Base-by-base conservation (phyloP, 2,113 vertebrate genomes). In the Solea senegalensis region DNA sequence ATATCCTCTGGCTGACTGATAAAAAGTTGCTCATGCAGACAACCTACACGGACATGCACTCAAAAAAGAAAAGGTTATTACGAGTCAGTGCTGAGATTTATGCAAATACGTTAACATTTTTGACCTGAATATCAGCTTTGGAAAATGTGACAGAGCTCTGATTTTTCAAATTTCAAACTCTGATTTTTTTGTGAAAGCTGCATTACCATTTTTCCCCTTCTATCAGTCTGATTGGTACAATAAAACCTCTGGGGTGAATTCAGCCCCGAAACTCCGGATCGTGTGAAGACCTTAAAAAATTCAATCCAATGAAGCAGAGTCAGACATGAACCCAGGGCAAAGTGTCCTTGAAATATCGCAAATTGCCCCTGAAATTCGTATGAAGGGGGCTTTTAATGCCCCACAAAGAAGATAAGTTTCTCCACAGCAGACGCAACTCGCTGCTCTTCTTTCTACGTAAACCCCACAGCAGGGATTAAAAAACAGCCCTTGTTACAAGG, bases 101-200 rank as follows among this genome's bases (percentile, higher is more conserved):
- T 80, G 59, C 67, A 77, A 79, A 87, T 52, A 57, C 16, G 69
- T 49, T 44, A 57, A 77, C 45, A 61, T 72, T 63, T 67, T 63
- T 67, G 67, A 64, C 49, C 61, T 52, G 50, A 54, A 60, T 84
- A 67, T 67, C 48, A 39, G 6, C 39, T 63, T 16, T 5, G 54
- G 41, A 71, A 74, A 74, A 61, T 41, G 16, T 46, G 70, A 73
- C 16, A 1, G 49, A 69, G 58, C 45, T 26, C 45, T 48, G 4
- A 34, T 48, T 60, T 59, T 57, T 67, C 13, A 63, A 15, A 9
- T n/a, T n/a, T n/a, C n/a, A n/a, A n/a, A n/a, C n/a, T n/a, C n/a
- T n/a, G n/a, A n/a, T n/a, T n/a, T n/a, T n/a, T 69, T 44, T 60
- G 26, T 2, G 48, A 56, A 61, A 76, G 55, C 44, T 48, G 34